Percentiles rank a stretch among this genome's conserved stretches.
phyloP scores from a whole-genome alignment of 2,113 vertebrate species.

The Albula goreensis region DNA sequence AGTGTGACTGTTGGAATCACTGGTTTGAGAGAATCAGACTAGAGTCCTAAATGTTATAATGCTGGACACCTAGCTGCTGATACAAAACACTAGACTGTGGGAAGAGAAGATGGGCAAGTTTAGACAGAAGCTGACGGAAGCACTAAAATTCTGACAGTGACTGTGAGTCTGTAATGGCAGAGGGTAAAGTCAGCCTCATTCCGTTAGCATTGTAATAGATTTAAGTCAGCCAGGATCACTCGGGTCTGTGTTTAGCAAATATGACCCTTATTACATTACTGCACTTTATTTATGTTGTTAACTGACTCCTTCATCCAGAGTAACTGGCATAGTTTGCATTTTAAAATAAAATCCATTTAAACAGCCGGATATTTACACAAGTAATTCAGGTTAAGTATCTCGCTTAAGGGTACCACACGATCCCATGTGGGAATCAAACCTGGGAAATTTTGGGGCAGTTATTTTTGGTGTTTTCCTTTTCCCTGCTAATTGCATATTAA shows the following conservation, averaged over 20 bases:
- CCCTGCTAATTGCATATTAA: neutral
- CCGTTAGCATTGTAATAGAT: no score
- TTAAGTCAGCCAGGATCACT: no score
- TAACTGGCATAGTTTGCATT: neutral
- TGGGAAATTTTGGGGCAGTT: neutral
- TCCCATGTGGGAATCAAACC: neutral
- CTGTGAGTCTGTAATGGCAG: no score
- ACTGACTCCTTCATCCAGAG: neutral
- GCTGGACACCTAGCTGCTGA: neutral
- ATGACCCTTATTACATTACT: neutral
- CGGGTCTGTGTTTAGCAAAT: neutral
- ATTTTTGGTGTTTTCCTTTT: neutral
- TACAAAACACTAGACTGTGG: neutral
- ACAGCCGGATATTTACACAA: neutral
- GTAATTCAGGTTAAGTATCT: neutral
- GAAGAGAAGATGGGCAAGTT: neutral
- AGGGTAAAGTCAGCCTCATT: no score
- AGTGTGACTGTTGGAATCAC: neutral
- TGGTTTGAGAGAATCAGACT: neutral
- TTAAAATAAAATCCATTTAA: neutral
- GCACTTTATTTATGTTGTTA: neutral
- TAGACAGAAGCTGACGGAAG: no score
- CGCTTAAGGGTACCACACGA: neutral
- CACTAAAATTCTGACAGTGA: no score
- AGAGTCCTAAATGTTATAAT: neutral